These are phyloP conservation scores for Agrochola macilenta DNA, from an alignment of 2,888 invertebrate species.

Conservation along the genomic window DNA sequence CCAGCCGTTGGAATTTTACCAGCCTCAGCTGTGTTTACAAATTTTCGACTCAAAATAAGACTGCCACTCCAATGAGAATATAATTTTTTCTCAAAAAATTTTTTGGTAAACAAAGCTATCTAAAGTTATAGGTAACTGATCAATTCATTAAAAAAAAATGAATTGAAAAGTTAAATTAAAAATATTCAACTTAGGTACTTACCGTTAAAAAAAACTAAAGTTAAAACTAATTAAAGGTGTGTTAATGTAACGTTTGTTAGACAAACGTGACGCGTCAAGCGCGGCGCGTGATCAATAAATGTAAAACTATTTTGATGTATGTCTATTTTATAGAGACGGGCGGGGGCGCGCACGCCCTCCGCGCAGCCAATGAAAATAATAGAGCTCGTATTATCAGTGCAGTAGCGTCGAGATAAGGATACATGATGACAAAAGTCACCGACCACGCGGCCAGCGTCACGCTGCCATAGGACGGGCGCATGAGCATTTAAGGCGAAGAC, in stretches of 20 bases:
- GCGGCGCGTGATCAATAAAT: conserved; percentile 70
- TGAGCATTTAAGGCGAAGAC: conserved; percentile 81
- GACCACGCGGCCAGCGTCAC: conserved; percentile 80
- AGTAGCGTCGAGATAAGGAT: conserved; percentile 71
- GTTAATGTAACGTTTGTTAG: conserved; percentile 56
- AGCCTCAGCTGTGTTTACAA: neutral
- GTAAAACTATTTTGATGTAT: conserved; percentile 66
- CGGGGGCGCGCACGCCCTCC: conserved; percentile 85
- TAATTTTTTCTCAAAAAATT: neutral
- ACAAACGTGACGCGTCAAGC: conserved; percentile 72
- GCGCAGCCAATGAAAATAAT: conserved; percentile 83
- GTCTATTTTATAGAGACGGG: conserved; percentile 80
- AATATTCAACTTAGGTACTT: conserved; percentile 52
- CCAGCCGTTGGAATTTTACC: neutral
- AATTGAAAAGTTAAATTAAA: conserved; percentile 36
- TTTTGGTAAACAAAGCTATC: neutral
- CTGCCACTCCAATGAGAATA: neutral
- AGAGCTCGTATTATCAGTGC: conserved; percentile 71
- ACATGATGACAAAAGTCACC: conserved; percentile 76
- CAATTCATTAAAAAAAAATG: conserved; percentile 41
- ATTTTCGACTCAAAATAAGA: neutral
- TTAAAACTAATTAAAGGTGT: conserved; percentile 54
- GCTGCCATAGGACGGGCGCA: conserved; percentile 81
- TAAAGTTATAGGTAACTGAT: conserved; percentile 11
- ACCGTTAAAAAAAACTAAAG: conserved; percentile 56